Evolutionary conservation across 2,113 vertebrate genomes (phyloP).

Genomic region (Trogon melanurus): DNA sequence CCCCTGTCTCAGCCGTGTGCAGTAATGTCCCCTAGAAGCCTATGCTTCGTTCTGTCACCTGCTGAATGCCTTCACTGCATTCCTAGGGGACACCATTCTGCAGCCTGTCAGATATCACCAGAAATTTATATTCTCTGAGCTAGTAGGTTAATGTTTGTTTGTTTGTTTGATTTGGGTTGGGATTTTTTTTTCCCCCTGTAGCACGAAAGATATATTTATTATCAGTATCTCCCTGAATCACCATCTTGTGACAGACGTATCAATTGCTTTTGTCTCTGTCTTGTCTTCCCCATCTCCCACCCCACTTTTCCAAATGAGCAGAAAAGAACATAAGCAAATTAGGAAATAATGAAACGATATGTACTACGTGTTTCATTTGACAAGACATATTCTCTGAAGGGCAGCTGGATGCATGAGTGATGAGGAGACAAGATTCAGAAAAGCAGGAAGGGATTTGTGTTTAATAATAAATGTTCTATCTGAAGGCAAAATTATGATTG

Average conservation of each 20-base stretch:
- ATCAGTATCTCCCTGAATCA: not conserved
- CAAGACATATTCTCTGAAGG: slow-evolving; percentile 42
- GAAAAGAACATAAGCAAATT: slow-evolving; percentile 38
- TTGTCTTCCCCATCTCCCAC: not conserved
- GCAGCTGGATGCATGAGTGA: slow-evolving; percentile 9
- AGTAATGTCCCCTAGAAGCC: not conserved
- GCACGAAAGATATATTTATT: not conserved
- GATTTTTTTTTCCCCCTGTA: not conserved
- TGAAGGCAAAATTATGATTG: slow-evolving; percentile 37
- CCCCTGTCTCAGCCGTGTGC: not conserved
- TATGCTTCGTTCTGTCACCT: not conserved
- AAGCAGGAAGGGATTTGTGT: slow-evolving; percentile 20
- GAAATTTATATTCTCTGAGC: not conserved
- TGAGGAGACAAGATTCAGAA: slow-evolving; percentile 36
- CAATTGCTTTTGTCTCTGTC: not conserved
- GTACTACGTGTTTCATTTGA: not conserved
- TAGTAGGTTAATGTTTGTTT: not conserved
- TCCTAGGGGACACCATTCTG: not conserved
- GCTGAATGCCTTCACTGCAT: not conserved
- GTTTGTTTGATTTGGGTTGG: not conserved
- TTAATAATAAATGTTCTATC: slow-evolving; percentile 43
- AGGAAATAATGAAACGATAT: slow-evolving; percentile 15
- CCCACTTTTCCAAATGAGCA: slow-evolving; percentile 9
- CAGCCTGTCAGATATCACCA: not conserved
- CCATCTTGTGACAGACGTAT: not conserved